Evolutionary conservation across 1,140 invertebrate species (phyloP), one percentile per base, ranked within the genome.

Genomic region (Eupeodes corollae): DNA sequence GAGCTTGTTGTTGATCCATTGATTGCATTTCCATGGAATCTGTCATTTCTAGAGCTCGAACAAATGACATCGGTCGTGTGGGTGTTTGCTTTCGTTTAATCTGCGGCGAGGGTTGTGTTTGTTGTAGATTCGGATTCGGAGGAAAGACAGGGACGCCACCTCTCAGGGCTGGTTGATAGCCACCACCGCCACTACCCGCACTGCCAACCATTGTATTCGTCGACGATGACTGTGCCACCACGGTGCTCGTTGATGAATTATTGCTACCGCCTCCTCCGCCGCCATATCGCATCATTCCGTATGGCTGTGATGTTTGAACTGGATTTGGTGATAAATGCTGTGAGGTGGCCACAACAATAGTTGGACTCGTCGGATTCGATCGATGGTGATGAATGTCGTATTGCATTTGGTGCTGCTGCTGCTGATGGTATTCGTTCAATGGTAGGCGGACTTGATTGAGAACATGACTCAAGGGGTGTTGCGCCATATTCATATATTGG

Each of bases 21-120:
- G 71, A 57, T 16, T 75, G 72, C 76, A 83, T 76, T 56, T 88
- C 84, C 67, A 88, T 79, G 6, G 82, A 82, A 61, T 93, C 88
- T 47, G 87, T 85, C 79, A 92, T 88, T 73, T 93, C 90, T 16
- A 93, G 73, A 8, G 89, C 91, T 51, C 88, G 79, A 18, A 94
- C 87, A 72, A 95, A 94, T 32, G 89, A 91, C 76, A 94, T 88
- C 1, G 92, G 91, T 40, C 91, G 75, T 75, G 74, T 49, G 15
- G 65, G 70, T 48, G 70, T 77, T 67, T 70, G 67, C 38, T 74
- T 73, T n/a, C 78, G 73, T 54, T 81, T 83, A 37, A 75, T 76
- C 57, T 80, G 82, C 3, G 79, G 81, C 53, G 79, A 81, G 46
- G 75, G 75, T 40, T 74, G 71, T 6, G 61, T 52, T 38, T 50